Conservation (phyloP, 1,140 invertebrate species). For the Coptotermes formosanus region DNA sequence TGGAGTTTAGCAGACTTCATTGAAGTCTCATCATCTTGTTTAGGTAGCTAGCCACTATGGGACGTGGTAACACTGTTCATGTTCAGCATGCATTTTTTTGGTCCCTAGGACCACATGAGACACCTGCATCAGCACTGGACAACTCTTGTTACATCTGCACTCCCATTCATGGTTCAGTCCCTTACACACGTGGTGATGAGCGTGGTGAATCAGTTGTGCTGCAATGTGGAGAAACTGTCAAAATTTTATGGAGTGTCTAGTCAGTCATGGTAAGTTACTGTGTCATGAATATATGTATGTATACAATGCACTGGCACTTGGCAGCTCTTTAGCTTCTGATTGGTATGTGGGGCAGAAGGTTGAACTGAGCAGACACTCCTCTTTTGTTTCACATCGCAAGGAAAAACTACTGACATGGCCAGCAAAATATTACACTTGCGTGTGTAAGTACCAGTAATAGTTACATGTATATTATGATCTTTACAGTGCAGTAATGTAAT, state of each 20-base stretch:
- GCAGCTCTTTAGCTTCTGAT: neutral
- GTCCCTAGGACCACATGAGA: constrained; percentile 41
- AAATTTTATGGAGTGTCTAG: constrained; percentile 47
- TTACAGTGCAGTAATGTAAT: no score
- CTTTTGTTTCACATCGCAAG: neutral
- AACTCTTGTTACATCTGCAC: constrained; percentile 71
- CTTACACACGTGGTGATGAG: constrained; percentile 74
- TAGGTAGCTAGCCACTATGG: no score
- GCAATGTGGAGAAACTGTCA: constrained; percentile 71
- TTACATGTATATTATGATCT: no score
- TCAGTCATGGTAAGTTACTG: neutral
- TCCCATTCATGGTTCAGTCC: constrained; percentile 71
- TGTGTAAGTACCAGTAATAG: no score
- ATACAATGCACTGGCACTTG: no score
- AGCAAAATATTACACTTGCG: no score
- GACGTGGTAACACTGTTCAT: no score
- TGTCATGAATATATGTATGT: no score
- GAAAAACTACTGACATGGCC: neutral
- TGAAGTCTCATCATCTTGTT: no score
- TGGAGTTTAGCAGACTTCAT: no score
- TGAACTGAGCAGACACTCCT: no score
- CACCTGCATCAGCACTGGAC: constrained; percentile 80
- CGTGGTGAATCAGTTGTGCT: constrained; percentile 79
- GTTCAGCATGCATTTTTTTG: no score
- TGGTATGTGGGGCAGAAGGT: neutral